phyloP scores from a whole-genome alignment of 2,797 vertebrate species.

The Brotula barbata region DNA sequence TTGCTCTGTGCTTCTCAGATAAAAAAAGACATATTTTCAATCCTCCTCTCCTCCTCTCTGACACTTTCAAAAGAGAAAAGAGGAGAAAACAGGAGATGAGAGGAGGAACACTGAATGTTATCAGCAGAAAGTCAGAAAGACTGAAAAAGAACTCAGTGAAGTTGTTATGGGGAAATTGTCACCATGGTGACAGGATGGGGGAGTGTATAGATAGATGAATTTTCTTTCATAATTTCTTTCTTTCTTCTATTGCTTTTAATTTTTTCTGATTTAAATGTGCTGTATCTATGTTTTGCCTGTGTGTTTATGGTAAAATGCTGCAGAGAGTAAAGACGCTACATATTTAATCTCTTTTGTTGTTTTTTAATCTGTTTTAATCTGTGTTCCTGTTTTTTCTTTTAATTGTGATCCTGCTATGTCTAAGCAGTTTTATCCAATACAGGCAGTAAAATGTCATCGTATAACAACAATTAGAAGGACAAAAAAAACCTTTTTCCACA shows the following conservation, averaged over 20 bases:
- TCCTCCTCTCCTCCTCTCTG: constrained; percentile 18
- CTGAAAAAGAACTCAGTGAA: neutral
- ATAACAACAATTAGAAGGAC: too few species aligned
- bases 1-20: constrained; percentile 19
- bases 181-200: neutral
- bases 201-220: neutral
- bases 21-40: neutral
- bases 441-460: too few species aligned
- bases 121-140: constrained; percentile 17
- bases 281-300: too few species aligned
- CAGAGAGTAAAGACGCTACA: too few species aligned
- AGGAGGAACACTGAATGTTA: constrained; percentile 12
- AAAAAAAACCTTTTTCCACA: too few species aligned
- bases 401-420: too few species aligned
- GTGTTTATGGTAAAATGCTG: too few species aligned
- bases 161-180: neutral
- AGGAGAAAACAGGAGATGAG: neutral
- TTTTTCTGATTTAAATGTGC: constrained; percentile 8
- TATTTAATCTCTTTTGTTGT: too few species aligned
- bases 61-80: constrained; percentile 2
- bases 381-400: too few species aligned
- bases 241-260: neutral
- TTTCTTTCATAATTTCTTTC: too few species aligned
- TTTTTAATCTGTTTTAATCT: too few species aligned
- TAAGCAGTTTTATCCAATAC: too few species aligned